Base-by-base conservation (phyloP, 1,140 invertebrate species). In the Aricia agestis region DNA sequence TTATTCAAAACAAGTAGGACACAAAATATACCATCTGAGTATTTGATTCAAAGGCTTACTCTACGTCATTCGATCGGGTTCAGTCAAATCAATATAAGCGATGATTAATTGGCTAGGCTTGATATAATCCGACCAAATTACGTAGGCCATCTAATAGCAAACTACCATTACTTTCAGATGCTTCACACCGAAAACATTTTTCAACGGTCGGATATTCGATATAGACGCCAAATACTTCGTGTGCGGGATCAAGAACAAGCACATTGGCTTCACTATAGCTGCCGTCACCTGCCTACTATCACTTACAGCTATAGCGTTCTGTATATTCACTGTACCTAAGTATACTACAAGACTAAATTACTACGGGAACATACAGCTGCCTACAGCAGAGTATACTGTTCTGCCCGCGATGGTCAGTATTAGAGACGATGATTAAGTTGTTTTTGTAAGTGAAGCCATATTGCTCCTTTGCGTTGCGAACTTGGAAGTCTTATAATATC, bases 131-230 rank as follows among this genome's bases (percentile, higher is more conserved):
- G 11, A 25, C 3, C 7, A 17, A 9, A 63, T 63, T 6, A 19
- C 15, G 17, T 18, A 18, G n/a, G 7, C 10, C 6, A 15, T 65
- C 1, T 5, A 5, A 36, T 25, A n/a, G 31, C 63, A n/a, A n/a
- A 63, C 18, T 9, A n/a, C 25, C 10, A 71, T 15, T 67, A 65
- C 74, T 89, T 83, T 59, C 85, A 92, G 90, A 76, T 92, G 90
- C 57, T 80, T 69, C 63, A 80, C 77, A 10, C 90, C 90, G 58
- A 74, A 74, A 41, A 58, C 74, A 0, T 61, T 89, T 0, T 82
- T 75, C 76, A 88, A 89, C 77, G 81, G 79, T 9, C 75, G 80
- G 19, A 76, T 91, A 72, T 88, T 87, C 70, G 84, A 88, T 0
- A 69, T 91, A 15, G 77, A 84, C 0, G 67, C 77, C n/a, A 83